Evolutionary conservation across 2,888 invertebrate species (phyloP).

Genomic region (Bombylius discolor): DNA sequence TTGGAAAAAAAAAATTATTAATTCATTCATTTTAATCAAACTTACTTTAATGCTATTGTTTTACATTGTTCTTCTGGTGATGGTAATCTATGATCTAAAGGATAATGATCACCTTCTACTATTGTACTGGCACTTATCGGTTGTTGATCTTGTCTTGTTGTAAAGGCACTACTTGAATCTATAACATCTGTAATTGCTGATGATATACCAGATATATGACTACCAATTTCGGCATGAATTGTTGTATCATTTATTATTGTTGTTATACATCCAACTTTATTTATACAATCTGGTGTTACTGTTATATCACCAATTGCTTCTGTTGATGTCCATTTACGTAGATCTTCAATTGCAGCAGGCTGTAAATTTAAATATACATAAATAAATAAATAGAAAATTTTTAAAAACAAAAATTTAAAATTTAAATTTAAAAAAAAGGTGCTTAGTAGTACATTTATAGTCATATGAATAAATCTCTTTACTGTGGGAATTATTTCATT

Average conservation of each 20-base stretch:
- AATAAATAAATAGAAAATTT: no score
- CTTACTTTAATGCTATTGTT: conserved; percentile 70
- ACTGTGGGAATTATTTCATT: no score
- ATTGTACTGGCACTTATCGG: neutral
- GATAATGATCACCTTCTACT: conserved; percentile 35
- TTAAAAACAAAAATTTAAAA: no score
- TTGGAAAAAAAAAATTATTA: neutral
- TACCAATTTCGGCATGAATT: neutral
- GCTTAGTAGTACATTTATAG: no score
- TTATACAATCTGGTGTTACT: conserved; percentile 62
- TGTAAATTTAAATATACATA: conserved; percentile 30
- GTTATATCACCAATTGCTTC: conserved; percentile 74
- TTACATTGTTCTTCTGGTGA: conserved; percentile 78
- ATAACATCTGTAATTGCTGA: neutral
- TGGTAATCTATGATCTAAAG: conserved; percentile 72
- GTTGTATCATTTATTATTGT: conserved; percentile 18
- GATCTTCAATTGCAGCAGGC: conserved; percentile 68
- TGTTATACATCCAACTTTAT: conserved; percentile 45
- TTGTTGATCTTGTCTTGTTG: neutral
- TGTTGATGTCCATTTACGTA: conserved; percentile 60
- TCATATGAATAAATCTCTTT: no score
- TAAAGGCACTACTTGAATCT: neutral
- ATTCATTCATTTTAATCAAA: neutral
- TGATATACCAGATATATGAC: neutral
- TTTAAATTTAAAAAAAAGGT: neutral